A percentile compares a stretch with the other conserved stretches of the same genome.
phyloP scores from a whole-genome alignment of 1,140 invertebrate genomes.

The Megalonaias nervosa region DNA sequence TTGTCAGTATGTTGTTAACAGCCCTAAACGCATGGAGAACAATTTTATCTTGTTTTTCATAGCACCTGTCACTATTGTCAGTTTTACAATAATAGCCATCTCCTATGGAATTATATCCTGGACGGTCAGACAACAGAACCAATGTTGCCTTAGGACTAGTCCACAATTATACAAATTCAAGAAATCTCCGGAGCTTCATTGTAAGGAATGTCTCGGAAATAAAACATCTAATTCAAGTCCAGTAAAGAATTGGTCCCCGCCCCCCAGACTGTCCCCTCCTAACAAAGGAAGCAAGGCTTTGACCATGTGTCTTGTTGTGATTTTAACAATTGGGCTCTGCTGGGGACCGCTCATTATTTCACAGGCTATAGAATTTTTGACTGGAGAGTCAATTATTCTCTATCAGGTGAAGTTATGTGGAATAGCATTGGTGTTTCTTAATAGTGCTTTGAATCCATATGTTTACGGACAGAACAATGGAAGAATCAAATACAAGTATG shows the following conservation, averaged over 20 bases:
- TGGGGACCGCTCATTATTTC: conserved; percentile 60
- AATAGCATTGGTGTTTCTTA: conserved; percentile 60
- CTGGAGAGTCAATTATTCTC: conserved; percentile 58
- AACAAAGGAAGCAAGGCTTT: conserved; percentile 53
- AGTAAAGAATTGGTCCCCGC: background rate
- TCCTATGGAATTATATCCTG: conserved; percentile 50
- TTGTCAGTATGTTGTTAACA: conserved; percentile 52
- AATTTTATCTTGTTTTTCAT: conserved; percentile 58
- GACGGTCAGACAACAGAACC: conserved; percentile 40
- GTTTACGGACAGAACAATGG: conserved; percentile 57
- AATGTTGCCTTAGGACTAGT: conserved; percentile 5
- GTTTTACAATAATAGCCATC: conserved; percentile 43
- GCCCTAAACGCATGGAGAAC: conserved; percentile 36
- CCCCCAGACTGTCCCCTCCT: conserved; percentile 34
- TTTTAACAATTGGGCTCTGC: conserved; percentile 50
- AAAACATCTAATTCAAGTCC: conserved; percentile 3
- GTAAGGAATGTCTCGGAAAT: conserved; percentile 19
- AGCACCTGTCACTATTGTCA: conserved; percentile 46
- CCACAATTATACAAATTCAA: too few species aligned
- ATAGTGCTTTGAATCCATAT: conserved; percentile 60
- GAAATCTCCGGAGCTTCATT: conserved; percentile 4
- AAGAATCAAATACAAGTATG: conserved; percentile 45
- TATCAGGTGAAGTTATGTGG: conserved; percentile 63
- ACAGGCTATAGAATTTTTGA: conserved; percentile 51
- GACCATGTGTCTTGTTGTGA: conserved; percentile 58